Evolutionary conservation across 92 coral and sea anemone species (phyloP).

Genomic region (Anthopleura xanthogrammica): DNA sequence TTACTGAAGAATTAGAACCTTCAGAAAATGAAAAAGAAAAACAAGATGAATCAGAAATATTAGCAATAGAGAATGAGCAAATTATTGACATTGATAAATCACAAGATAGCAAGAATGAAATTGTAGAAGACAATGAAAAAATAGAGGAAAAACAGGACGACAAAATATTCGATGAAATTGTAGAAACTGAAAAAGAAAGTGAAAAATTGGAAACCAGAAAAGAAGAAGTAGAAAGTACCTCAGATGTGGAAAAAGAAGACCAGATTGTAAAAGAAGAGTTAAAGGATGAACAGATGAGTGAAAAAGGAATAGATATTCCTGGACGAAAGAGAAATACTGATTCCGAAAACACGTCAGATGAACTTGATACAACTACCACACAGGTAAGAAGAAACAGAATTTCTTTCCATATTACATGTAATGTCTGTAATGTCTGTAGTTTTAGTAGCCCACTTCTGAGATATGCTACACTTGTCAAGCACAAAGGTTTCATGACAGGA

Average conservation of each 20-base stretch:
- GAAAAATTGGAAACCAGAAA: slow-evolving; percentile 13
- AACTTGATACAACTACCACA: neutral
- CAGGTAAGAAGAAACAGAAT: neutral
- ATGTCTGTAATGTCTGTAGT: too few species aligned
- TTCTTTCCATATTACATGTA: neutral
- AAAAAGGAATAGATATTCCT: neutral
- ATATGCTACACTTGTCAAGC: too few species aligned
- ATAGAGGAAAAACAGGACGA: neutral
- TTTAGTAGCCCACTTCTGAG: too few species aligned
- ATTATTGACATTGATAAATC: neutral
- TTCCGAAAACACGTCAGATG: neutral
- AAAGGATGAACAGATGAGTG: neutral
- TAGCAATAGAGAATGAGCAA: neutral
- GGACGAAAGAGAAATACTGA: neutral
- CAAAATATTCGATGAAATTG: neutral
- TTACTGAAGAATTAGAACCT: neutral
- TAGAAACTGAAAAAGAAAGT: slow-evolving; percentile 3
- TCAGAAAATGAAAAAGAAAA: neutral
- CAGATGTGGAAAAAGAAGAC: slow-evolving; percentile 1
- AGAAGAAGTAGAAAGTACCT: slow-evolving; percentile 20
- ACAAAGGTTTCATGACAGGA: too few species aligned
- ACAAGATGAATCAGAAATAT: neutral
- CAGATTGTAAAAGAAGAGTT: neutral
- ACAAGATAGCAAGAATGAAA: neutral
- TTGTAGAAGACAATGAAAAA: neutral